A percentile compares a stretch with the other conserved stretches of the same genome.
These are phyloP conservation scores for Hestina assimilis DNA, from an alignment of 1,140 invertebrate genomes.

Conservation along the genomic window DNA sequence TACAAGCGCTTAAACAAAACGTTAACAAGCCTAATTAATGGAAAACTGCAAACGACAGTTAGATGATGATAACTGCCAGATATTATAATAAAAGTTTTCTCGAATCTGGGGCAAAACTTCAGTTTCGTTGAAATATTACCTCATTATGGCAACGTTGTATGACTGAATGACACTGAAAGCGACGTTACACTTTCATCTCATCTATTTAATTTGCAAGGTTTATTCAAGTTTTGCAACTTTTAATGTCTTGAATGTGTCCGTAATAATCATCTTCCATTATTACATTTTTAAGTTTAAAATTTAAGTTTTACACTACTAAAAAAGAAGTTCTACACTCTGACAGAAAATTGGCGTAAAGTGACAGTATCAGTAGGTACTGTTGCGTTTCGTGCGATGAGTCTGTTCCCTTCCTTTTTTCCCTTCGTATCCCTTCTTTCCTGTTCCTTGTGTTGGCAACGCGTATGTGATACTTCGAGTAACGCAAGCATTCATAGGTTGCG, in stretches of 20 bases:
- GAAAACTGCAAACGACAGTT: slow-evolving; percentile 29
- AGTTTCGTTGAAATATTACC: slow-evolving; percentile 38
- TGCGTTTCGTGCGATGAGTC: too few species aligned
- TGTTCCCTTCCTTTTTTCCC: too few species aligned
- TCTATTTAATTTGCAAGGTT: background rate
- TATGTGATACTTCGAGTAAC: too few species aligned
- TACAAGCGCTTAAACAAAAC: too few species aligned
- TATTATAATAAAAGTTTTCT: slow-evolving; percentile 42
- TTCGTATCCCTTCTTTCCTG: too few species aligned
- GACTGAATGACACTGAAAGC: slow-evolving; percentile 26
- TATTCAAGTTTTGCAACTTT: slow-evolving; percentile 2
- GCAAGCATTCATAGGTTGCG: too few species aligned
- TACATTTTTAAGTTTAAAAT: too few species aligned
- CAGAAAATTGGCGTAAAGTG: too few species aligned
- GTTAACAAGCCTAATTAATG: slow-evolving; percentile 17
- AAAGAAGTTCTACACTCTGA: too few species aligned
- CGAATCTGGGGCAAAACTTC: slow-evolving; percentile 39
- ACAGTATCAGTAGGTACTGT: too few species aligned
- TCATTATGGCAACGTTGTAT: slow-evolving; percentile 36
- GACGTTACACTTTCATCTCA: slow-evolving; percentile 18
- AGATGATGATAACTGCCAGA: slow-evolving; percentile 31
- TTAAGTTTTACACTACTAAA: too few species aligned
- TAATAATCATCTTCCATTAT: background rate
- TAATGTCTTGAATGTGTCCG: background rate
- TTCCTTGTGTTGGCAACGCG: too few species aligned